Percentiles rank a stretch among this genome's conserved stretches.
Evolutionary conservation across 2,888 invertebrate species (phyloP).

Genomic region (Catonia carolina): DNA sequence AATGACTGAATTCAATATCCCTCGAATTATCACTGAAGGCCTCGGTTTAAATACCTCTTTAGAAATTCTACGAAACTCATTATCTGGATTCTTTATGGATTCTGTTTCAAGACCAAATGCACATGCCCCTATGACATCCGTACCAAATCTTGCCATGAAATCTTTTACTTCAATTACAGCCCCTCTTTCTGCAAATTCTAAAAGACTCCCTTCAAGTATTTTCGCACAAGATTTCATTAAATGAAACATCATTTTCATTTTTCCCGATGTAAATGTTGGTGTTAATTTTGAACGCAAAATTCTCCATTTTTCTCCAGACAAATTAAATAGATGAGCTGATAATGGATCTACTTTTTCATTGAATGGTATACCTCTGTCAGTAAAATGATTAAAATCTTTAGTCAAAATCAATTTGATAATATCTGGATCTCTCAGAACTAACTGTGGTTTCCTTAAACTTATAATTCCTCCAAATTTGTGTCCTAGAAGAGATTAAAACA

Average conservation of each 20-base stretch:
- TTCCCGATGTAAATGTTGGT: slow-evolving; percentile 51
- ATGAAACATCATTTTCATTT: slow-evolving; percentile 49
- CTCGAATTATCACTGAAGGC: not conserved
- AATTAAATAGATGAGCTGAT: slow-evolving; percentile 42
- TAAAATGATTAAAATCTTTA: slow-evolving; percentile 46
- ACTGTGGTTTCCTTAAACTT: slow-evolving; percentile 45
- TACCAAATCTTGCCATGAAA: slow-evolving; percentile 8
- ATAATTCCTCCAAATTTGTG: slow-evolving; percentile 46
- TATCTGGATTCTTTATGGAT: slow-evolving; percentile 10
- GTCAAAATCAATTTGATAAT: slow-evolving; percentile 45
- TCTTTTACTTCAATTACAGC: not conserved
- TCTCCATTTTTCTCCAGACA: slow-evolving; percentile 50
- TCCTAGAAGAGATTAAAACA: slow-evolving; percentile 9
- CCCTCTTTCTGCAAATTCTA: slow-evolving; percentile 6
- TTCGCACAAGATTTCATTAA: slow-evolving; percentile 44
- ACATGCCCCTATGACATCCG: slow-evolving; percentile 11
- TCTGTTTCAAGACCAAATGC: slow-evolving; percentile 12
- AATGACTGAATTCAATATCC: slow-evolving; percentile 4
- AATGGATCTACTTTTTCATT: slow-evolving; percentile 41
- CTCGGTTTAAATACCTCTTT: slow-evolving; percentile 3
- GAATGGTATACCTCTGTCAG: slow-evolving; percentile 43
- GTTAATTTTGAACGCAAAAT: slow-evolving; percentile 47
- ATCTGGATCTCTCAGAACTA: slow-evolving; percentile 45
- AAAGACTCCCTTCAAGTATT: slow-evolving; percentile 38
- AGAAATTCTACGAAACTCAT: slow-evolving; percentile 10